Percentiles rank a stretch among this genome's conserved stretches.
phyloP scores from a whole-genome alignment of 1,140 invertebrate species.

The Gyrodactylus bullatarudis region DNA sequence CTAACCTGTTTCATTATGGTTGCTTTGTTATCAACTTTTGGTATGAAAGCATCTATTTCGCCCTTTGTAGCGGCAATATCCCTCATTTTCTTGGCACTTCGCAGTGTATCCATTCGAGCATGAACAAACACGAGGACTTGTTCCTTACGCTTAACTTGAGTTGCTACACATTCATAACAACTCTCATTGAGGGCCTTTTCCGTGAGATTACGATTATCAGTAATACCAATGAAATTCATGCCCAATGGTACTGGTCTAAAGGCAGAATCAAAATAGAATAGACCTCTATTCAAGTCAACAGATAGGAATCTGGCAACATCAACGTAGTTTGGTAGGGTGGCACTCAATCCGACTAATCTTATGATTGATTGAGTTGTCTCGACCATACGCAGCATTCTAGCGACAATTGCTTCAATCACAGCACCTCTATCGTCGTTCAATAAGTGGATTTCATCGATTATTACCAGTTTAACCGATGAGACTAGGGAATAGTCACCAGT shows the following conservation, averaged over 20 bases:
- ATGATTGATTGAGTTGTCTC: conserved; percentile 84
- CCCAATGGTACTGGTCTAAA: conserved; percentile 75
- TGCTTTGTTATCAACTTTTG: not conserved
- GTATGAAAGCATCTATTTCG: conserved; percentile 13
- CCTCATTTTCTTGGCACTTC: conserved; percentile 34
- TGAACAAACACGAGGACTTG: conserved; percentile 95
- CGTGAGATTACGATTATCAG: conserved; percentile 39
- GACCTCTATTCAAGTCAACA: conserved; percentile 57
- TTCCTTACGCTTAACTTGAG: not conserved
- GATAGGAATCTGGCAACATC: conserved; percentile 72
- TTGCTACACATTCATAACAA: conserved; percentile 57
- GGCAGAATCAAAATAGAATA: conserved; percentile 84
- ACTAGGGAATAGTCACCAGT: conserved; percentile 56
- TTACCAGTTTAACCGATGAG: conserved; percentile 58
- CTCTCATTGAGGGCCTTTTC: conserved; percentile 53
- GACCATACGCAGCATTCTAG: conserved; percentile 59
- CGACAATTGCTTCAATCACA: conserved; percentile 80
- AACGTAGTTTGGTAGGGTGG: conserved; percentile 80
- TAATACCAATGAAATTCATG: conserved; percentile 32
- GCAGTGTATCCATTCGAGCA: conserved; percentile 62
- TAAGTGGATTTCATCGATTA: conserved; percentile 92
- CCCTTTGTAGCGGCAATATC: conserved; percentile 18
- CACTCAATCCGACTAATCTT: conserved; percentile 75
- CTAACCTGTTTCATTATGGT: conserved; percentile 6
- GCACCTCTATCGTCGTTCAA: conserved; percentile 81